Evolutionary conservation across 2,113 vertebrate genomes (phyloP).

Genomic region (Actenoides hombroni): DNA sequence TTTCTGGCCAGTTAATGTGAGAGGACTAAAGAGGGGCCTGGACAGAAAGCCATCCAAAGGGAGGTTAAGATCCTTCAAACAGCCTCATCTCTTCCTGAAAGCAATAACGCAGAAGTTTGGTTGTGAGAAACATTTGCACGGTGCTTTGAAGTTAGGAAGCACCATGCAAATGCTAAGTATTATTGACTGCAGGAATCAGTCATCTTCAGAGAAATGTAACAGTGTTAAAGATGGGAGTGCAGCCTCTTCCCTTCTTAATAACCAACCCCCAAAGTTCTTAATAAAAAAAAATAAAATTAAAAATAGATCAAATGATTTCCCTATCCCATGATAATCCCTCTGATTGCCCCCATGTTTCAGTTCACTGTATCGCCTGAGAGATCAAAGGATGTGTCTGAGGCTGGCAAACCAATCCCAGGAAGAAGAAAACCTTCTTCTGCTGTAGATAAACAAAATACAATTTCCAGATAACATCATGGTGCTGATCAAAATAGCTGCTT

Average conservation of each 20-base stretch:
- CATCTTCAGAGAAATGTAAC: conserved; percentile 46
- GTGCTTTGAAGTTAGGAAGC: conserved; percentile 53
- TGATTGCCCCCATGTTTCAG: conserved; percentile 58
- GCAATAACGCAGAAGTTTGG: not conserved
- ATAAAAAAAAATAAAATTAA: conserved; percentile 57
- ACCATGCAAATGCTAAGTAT: conserved; percentile 47
- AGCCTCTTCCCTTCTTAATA: conserved; percentile 47
- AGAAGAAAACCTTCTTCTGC: conserved; percentile 40
- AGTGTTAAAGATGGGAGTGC: conserved; percentile 28
- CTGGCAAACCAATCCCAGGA: conserved; percentile 24
- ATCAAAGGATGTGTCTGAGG: conserved; percentile 65
- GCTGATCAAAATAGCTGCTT: conserved; percentile 66
- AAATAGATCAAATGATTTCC: conserved; percentile 68
- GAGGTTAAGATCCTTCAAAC: not conserved
- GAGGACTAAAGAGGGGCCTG: not conserved
- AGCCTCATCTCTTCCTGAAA: not conserved
- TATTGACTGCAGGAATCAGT: conserved; percentile 51
- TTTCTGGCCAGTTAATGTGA: not conserved
- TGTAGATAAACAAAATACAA: conserved; percentile 69
- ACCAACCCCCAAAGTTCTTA: conserved; percentile 46
- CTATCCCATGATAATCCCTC: conserved; percentile 50
- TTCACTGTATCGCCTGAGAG: conserved; percentile 61
- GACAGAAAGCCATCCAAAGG: not conserved
- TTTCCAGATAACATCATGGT: conserved; percentile 68
- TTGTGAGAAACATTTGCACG: conserved; percentile 9